Evolutionary conservation across 2,113 vertebrate genomes (phyloP).

Genomic region (Arvicanthis niloticus): DNA sequence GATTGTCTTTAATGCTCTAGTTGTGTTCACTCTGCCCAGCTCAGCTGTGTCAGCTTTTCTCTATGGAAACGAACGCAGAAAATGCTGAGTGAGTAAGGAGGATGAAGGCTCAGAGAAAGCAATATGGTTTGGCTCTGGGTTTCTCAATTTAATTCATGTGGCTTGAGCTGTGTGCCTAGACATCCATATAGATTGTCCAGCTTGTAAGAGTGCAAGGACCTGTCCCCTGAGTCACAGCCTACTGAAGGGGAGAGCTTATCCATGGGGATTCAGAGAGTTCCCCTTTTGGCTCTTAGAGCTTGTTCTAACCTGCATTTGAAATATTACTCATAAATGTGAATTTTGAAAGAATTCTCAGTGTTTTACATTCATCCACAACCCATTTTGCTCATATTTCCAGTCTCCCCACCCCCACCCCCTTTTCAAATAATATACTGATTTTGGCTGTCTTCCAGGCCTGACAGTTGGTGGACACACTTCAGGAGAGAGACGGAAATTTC

Average conservation of each 20-base stretch:
- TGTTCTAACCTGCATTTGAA: constrained; percentile 35
- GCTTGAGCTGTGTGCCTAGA: neutral
- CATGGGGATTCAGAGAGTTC: neutral
- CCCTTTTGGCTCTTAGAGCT: neutral
- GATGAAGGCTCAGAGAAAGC: constrained; percentile 15
- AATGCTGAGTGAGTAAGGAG: neutral
- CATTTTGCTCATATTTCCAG: constrained; percentile 62
- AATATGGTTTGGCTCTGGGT: neutral
- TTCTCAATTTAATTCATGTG: constrained; percentile 25
- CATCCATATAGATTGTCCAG: neutral
- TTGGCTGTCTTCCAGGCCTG: constrained; percentile 81
- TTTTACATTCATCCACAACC: constrained; percentile 18
- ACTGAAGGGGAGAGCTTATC: neutral
- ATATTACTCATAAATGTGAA: neutral
- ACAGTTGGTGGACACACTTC: constrained; percentile 84
- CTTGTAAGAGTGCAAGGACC: neutral
- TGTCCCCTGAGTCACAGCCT: neutral
- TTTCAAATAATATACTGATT: constrained; percentile 77
- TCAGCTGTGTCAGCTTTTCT: constrained; percentile 52
- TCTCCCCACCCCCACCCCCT: constrained; percentile 21
- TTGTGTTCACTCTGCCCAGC: neutral
- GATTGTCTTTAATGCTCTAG: constrained; percentile 30
- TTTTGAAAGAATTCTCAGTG: constrained; percentile 42
- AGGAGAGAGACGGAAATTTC: constrained; percentile 81
- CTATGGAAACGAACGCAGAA: constrained; percentile 28